A percentile compares a stretch with the other conserved stretches of the same genome.
These are phyloP conservation scores for Pristionchus fissidentatus DNA, from an alignment of 2,888 invertebrate genomes.

Conservation along the genomic window DNA sequence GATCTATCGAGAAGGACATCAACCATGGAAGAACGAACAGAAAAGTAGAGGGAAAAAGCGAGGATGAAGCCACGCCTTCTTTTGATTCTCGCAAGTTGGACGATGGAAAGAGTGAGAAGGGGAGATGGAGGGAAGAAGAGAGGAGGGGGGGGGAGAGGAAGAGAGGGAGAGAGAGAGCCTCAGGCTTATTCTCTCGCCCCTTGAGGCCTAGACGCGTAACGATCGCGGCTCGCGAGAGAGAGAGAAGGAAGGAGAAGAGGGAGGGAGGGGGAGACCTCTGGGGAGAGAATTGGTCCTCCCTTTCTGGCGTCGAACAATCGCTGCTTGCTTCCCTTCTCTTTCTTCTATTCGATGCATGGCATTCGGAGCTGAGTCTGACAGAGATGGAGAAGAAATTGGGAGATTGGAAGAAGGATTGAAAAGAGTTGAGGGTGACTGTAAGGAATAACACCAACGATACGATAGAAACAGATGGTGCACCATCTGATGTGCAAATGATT, in stretches of 20 bases:
- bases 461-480: too few species aligned
- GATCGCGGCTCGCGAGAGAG: conserved; percentile 43
- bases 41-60: conserved; percentile 8
- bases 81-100: conserved; percentile 28
- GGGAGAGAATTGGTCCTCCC: conserved; percentile 42
- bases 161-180: conserved; percentile 22
- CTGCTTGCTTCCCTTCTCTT: conserved; percentile 34
- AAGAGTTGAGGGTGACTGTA: neutral
- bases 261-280: conserved; percentile 13
- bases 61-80: conserved; percentile 19
- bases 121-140: neutral
- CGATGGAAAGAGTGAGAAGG: neutral
- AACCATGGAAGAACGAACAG: neutral
- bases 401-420: neutral
- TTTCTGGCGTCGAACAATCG: conserved; percentile 33
- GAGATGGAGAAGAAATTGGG: conserved; percentile 10
- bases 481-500: too few species aligned
- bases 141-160: neutral
- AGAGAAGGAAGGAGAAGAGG: conserved; percentile 40
- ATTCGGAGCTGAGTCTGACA: conserved; percentile 6
- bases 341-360: conserved; percentile 40
- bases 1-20: neutral
- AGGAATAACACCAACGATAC: too few species aligned
- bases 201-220: conserved; percentile 46
- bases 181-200: conserved; percentile 32